Percentiles rank a stretch among this genome's conserved stretches.
Evolutionary conservation across 2,888 invertebrate genomes (phyloP).

Genomic region (Euclidia mi): DNA sequence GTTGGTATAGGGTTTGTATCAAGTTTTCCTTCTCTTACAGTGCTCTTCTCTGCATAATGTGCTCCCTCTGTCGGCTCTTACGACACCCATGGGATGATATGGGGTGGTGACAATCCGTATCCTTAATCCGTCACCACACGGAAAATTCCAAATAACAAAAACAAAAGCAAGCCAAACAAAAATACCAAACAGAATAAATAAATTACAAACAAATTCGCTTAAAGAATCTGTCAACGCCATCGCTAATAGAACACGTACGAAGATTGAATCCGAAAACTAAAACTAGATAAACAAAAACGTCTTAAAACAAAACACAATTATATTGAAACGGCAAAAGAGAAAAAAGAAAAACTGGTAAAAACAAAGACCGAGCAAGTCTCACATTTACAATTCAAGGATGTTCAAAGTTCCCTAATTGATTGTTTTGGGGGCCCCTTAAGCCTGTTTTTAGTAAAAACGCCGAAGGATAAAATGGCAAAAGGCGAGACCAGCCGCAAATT

Average conservation of each 20-base stretch:
- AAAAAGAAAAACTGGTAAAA: conserved; percentile 52
- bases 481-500: conserved; percentile 28
- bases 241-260: not conserved
- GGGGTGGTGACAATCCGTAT: no score
- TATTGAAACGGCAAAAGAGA: conserved; percentile 62
- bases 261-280: not conserved
- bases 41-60: no score
- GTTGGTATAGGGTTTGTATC: no score
- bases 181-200: conserved; percentile 10
- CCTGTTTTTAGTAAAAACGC: conserved; percentile 70
- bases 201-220: not conserved
- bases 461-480: conserved; percentile 49
- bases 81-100: no score
- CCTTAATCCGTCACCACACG: no score
- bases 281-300: conserved; percentile 34
- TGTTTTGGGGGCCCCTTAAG: conserved; percentile 79
- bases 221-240: conserved; percentile 1
- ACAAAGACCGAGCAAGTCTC: conserved; percentile 64
- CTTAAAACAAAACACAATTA: conserved; percentile 58
- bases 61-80: no score
- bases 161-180: no score
- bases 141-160: no score
- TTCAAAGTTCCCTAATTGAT: conserved; percentile 84
- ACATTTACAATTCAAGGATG: conserved; percentile 84
- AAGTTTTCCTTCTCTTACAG: no score